These are phyloP conservation scores for Acanthosepion esculentum DNA, from an alignment of 2,888 invertebrate species.

Conservation along the genomic window DNA sequence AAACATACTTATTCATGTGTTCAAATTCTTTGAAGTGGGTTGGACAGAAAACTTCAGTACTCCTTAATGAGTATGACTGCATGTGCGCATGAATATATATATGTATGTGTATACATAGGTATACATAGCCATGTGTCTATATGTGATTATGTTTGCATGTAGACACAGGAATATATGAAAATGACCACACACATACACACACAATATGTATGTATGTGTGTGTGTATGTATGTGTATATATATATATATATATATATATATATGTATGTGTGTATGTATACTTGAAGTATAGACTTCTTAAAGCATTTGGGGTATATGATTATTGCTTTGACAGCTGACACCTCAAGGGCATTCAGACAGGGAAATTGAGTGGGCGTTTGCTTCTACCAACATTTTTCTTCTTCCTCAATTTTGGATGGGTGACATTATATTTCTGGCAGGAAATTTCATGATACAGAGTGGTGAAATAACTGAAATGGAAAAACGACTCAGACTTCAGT, in stretches of 20 bases:
- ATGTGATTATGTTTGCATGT: too few relatives aligned
- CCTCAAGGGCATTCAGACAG: not conserved
- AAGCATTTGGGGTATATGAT: not conserved
- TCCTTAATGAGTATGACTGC: too few relatives aligned
- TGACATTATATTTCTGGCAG: too few relatives aligned
- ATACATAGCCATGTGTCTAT: not conserved
- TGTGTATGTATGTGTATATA: not conserved
- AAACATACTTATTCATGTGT: too few relatives aligned
- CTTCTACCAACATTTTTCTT: not conserved
- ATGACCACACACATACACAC: not conserved
- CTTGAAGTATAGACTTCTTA: not conserved
- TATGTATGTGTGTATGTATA: not conserved
- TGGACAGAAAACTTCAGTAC: too few relatives aligned
- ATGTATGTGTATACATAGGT: not conserved
- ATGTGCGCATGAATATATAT: too few relatives aligned
- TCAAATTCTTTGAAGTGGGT: too few relatives aligned
- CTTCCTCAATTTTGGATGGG: not conserved
- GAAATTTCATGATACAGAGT: too few relatives aligned
- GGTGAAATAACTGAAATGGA: too few relatives aligned
- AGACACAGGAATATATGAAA: not conserved
- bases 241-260: not conserved
- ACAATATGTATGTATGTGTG: not conserved
- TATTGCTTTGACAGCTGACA: constrained; percentile 13
- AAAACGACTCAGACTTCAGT: too few relatives aligned
- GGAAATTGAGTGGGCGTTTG: constrained; percentile 6